These are phyloP conservation scores for Drosophila paucipuncta DNA, from an alignment of 2,888 invertebrate genomes.

Conservation along the genomic window DNA sequence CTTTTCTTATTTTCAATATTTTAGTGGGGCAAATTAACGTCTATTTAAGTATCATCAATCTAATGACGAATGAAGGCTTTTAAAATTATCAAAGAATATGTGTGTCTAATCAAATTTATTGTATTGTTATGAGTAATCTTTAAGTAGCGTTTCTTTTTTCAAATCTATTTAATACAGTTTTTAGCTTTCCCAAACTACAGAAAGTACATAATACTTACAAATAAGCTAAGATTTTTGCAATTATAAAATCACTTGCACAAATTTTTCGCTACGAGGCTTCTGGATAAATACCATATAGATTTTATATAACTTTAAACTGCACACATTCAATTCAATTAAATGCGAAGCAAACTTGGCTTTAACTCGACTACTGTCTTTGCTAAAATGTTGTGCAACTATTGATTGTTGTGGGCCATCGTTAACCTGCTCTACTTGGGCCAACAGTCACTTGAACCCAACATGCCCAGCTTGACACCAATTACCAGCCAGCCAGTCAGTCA, in stretches of 20 bases:
- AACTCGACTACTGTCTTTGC: constrained; percentile 13
- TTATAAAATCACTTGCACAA: not conserved
- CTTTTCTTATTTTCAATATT: constrained; percentile 12
- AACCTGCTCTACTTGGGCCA: constrained; percentile 75
- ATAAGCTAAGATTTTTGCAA: not conserved
- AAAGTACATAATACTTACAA: not conserved
- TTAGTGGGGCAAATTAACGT: constrained; percentile 11
- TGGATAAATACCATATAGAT: not conserved
- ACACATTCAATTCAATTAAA: constrained; percentile 14
- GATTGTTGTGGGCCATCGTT: constrained; percentile 66
- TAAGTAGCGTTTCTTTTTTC: not conserved
- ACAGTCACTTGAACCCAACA: constrained; percentile 69
- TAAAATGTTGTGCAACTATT: constrained; percentile 51
- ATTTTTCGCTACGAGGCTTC: not conserved
- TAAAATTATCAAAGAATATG: constrained; percentile 3
- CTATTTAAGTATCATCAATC: constrained; percentile 3
- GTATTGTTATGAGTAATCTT: not conserved
- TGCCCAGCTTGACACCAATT: constrained; percentile 67
- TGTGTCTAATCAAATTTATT: not conserved
- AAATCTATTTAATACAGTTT: not conserved
- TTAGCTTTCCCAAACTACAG: not conserved
- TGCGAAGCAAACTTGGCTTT: constrained; percentile 34
- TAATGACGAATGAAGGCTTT: not conserved
- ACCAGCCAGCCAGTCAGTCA: constrained; percentile 26
- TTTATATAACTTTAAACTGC: not conserved